Percentiles rank a stretch among this genome's conserved stretches.
Evolutionary conservation across 2,797 vertebrate species (phyloP).

Genomic region (Macropodus opercularis): DNA sequence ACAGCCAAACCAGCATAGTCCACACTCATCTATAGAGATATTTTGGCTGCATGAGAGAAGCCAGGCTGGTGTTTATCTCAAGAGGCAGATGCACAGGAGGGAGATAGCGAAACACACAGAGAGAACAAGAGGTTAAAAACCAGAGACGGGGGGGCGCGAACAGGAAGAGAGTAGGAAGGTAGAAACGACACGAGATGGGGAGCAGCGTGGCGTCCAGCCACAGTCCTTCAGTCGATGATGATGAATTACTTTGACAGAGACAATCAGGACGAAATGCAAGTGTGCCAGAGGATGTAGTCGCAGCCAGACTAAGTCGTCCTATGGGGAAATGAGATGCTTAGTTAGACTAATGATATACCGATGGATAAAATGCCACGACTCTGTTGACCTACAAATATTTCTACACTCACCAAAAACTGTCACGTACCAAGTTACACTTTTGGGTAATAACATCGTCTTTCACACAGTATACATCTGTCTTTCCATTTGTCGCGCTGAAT

Average conservation of each 20-base stretch:
- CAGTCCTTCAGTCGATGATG: constrained; percentile 68
- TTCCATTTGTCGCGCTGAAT: constrained; percentile 7
- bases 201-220: constrained; percentile 49
- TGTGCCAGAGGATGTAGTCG: constrained; percentile 68
- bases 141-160: constrained; percentile 24
- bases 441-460: constrained; percentile 5
- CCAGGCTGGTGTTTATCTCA: constrained; percentile 70
- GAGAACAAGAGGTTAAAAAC: constrained; percentile 21
- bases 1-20: constrained; percentile 43
- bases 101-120: constrained; percentile 39
- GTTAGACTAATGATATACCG: too few species aligned
- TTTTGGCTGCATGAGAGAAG: constrained; percentile 61
- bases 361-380: constrained; percentile 35
- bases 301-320: constrained; percentile 69
- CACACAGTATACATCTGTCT: not conserved
- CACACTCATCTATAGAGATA: constrained; percentile 62
- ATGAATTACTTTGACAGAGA: constrained; percentile 80
- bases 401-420: too few species aligned
- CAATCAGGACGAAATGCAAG: constrained; percentile 79
- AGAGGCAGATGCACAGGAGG: constrained; percentile 62
- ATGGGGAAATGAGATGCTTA: constrained; percentile 66
- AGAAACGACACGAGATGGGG: not conserved
- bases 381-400: constrained; percentile 48
- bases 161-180: constrained; percentile 27
- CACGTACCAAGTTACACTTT: too few species aligned